A percentile compares a stretch with the other conserved stretches of the same genome.
phyloP scores from a whole-genome alignment of 2,888 invertebrate species.

The Pediacus dermestoides region DNA sequence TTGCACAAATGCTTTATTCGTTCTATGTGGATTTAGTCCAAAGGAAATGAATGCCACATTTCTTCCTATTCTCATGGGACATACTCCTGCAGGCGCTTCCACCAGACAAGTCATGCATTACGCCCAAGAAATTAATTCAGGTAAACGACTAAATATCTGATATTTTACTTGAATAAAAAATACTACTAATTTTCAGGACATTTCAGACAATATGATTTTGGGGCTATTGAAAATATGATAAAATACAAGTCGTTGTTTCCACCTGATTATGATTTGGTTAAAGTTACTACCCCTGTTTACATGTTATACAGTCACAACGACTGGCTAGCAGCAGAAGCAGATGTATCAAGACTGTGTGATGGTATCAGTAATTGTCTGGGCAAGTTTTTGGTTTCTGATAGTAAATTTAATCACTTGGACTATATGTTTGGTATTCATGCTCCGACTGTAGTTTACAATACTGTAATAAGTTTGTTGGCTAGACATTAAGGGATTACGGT shows the following conservation, averaged over 20 bases:
- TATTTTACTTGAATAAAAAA: no score
- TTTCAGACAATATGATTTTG: conserved; percentile 56
- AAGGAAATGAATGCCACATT: conserved; percentile 34
- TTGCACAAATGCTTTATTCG: conserved; percentile 33
- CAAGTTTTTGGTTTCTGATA: conserved; percentile 35
- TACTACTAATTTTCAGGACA: conserved; percentile 21
- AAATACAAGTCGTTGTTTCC: conserved; percentile 43
- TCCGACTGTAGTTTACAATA: conserved; percentile 34
- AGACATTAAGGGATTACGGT: conserved; percentile 20
- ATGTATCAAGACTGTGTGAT: conserved; percentile 35
- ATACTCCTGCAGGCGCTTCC: conserved; percentile 45
- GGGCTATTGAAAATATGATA: conserved; percentile 33
- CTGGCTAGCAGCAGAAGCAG: conserved; percentile 47
- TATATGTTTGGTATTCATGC: conserved; percentile 41
- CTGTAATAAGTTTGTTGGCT: conserved; percentile 31
- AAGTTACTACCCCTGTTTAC: conserved; percentile 48
- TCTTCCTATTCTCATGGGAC: conserved; percentile 33
- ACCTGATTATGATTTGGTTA: conserved; percentile 47
- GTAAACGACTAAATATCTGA: no score
- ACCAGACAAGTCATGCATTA: conserved; percentile 68
- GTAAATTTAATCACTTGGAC: conserved; percentile 43
- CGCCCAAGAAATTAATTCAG: conserved; percentile 12
- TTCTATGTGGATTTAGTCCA: conserved; percentile 32
- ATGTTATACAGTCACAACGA: conserved; percentile 53
- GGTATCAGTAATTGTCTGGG: conserved; percentile 34